Evolutionary conservation across 2,888 invertebrate species (phyloP), one percentile per base, ranked within the genome.

Genomic region (Gerosis bhagava): DNA sequence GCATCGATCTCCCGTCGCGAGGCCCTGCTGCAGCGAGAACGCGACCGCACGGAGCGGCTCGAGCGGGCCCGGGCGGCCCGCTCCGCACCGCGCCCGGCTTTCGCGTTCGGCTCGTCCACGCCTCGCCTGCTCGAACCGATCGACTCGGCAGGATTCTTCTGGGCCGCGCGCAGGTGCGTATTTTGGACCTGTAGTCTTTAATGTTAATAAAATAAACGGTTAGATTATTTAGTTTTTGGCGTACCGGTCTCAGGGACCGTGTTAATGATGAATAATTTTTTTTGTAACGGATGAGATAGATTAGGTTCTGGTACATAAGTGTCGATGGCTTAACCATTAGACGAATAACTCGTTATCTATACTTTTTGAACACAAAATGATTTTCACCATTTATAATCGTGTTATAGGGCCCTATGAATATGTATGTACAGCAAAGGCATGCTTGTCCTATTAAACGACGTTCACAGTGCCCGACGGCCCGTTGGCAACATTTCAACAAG

Each of bases 81-180:
- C 71, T 92, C 94, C 64, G 59, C 84, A 17, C 84, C 86, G n/a
- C 73, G 86, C 31, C 73, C 83, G 5, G 94, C 94, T 46, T 97
- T 96, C 87, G 97, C 97, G 44, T 97, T 97, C 84, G 97, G 97
- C 50, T 97, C 96, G 64, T 97, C 96, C 60, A 97, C 96, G 54
- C 97, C 97, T 53, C 91, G 97, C 54, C 92, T 96, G 89, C 89
- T 96, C 65, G 96, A 96, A 75, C 95, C 96, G 44, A 92, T 93
- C 52, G 96, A 96, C 74, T 93, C 94, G 59, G 93, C 93, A 48
- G 92, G 94, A 57, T 92, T 93, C 68, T 96, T 94, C 90, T 96
- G 96, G 96, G 94, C 95, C 58, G 94, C 95, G 75, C 92, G 96
- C 81, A 93, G 93, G 93, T 93, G 70, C 17, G 32, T 37, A 5